phyloP scores from a whole-genome alignment of 2,113 vertebrate species.

The Pelobates fuscus region DNA sequence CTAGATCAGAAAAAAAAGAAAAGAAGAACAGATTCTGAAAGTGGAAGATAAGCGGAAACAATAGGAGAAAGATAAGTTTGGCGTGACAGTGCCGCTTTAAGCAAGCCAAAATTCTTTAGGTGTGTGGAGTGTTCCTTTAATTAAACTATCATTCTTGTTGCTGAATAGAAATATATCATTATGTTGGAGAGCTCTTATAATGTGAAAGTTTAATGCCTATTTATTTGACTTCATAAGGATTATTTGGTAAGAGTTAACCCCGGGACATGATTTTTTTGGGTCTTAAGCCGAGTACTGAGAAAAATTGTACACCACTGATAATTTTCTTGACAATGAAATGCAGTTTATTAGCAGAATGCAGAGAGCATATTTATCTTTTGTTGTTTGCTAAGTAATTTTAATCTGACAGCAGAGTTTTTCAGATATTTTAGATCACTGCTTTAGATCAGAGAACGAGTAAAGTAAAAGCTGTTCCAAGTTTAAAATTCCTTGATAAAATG shows the following conservation, averaged over 20 bases:
- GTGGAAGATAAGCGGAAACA: too few relatives aligned
- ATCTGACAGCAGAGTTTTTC: conserved; percentile 47
- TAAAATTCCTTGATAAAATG: conserved; percentile 50
- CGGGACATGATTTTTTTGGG: conserved; percentile 15
- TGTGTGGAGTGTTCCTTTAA: too few relatives aligned
- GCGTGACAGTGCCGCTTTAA: too few relatives aligned
- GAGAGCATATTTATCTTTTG: conserved; percentile 40
- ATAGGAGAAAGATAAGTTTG: too few relatives aligned
- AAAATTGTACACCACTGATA: conserved; percentile 4
- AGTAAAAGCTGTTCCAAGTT: conserved; percentile 40
- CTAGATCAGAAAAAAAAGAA: too few relatives aligned
- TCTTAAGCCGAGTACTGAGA: conserved; percentile 17
- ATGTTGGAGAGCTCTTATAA: conserved; percentile 9
- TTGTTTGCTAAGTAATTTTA: conserved; percentile 40
- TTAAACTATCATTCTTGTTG: conserved; percentile 7
- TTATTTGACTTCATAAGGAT: not conserved
- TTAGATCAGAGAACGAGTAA: conserved; percentile 42
- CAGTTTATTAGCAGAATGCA: conserved; percentile 32
- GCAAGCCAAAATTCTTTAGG: too few relatives aligned
- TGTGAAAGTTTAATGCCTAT: not conserved
- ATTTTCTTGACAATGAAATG: conserved; percentile 20
- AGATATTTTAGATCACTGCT: conserved; percentile 44
- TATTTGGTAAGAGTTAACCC: not conserved
- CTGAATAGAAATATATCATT: not conserved
- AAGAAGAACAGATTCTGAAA: too few relatives aligned